Conservation (phyloP, 2,797 vertebrate genomes). For the Thalassophryne amazonica region DNA sequence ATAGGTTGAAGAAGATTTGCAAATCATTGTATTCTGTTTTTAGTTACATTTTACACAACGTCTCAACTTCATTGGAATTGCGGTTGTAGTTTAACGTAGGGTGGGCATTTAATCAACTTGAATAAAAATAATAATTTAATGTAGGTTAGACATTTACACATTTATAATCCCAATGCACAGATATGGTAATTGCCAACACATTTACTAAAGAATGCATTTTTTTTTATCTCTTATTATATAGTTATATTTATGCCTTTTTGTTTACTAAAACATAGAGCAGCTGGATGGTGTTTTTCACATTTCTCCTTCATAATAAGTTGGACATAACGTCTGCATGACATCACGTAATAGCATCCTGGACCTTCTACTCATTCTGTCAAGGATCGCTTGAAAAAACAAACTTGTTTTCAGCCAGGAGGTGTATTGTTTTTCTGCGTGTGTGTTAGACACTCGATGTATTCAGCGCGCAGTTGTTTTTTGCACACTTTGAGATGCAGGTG, state of each 20-base stretch:
- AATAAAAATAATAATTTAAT: no score
- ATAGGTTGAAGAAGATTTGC: no score
- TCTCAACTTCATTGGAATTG: no score
- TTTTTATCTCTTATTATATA: no score
- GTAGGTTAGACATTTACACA: no score
- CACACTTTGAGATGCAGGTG: constrained; percentile 62
- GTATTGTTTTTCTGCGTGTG: constrained; percentile 55
- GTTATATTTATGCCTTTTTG: background rate
- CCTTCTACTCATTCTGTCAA: constrained; percentile 47
- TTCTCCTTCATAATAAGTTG: constrained; percentile 42
- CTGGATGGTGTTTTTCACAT: constrained; percentile 33
- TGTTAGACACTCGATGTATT: constrained; percentile 41
- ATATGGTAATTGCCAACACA: no score
- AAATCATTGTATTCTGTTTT: no score
- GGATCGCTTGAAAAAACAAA: constrained; percentile 49
- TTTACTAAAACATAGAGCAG: constrained; percentile 18
- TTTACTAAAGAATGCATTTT: no score
- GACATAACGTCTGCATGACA: constrained; percentile 32
- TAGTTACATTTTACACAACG: no score
- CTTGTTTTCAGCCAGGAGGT: constrained; percentile 48
- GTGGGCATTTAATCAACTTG: no score
- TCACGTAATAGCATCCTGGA: constrained; percentile 35
- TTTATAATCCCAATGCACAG: no score
- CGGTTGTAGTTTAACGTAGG: no score
- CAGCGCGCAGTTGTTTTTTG: constrained; percentile 26